Base-by-base conservation (phyloP, 2,888 invertebrate genomes). In the Latheticus oryzae region DNA sequence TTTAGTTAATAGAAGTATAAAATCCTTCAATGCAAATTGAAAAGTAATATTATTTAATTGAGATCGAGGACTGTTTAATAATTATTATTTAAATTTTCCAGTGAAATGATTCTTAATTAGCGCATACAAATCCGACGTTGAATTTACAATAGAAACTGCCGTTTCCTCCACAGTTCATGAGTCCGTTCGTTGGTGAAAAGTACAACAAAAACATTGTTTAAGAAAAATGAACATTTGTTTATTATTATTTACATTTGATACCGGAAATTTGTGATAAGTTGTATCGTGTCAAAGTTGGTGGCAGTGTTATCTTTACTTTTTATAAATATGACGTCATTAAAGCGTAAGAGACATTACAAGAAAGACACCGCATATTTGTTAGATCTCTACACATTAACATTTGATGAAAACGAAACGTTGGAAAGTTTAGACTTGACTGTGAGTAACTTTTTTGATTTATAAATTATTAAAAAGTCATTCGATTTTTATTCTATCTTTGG, bases 361-460 rank as follows among this genome's bases (percentile, higher is more conserved):
- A 92, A 93, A 80, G 93, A 93, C 75, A 90, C 91, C 33, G 82
- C 90, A 67, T 93, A 91, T 79, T 85, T 93, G 58, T 82, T 88
- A 73, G 92, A 93, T 81, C 84, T 93, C 61, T 93, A 93, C 74
- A 93, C 92, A 40, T 85, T 93, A 69, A 92, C 92, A 42, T 93
- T 92, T 75, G 90, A 90, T 76, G 89, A 90, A 72, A 87, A 90
- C 71, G 91, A 92, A 78, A 87, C 87, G 37, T 82, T 89, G 65
- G 89, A 89, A 74, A 87, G 87, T 70, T 81, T 88, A 68, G 87
- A 86, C 72, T 84, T 87, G 75, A 79, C 82, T 66, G 86, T 86
- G 81, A 85, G 85, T 85, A 68, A 4, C 9, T 28, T 28, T 28
- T 28, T 28, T 2, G 28, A 5, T 33, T 33, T 33, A 33, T 33